phyloP scores from a whole-genome alignment of 2,113 vertebrate genomes.

The Lutjanus erythropterus region DNA sequence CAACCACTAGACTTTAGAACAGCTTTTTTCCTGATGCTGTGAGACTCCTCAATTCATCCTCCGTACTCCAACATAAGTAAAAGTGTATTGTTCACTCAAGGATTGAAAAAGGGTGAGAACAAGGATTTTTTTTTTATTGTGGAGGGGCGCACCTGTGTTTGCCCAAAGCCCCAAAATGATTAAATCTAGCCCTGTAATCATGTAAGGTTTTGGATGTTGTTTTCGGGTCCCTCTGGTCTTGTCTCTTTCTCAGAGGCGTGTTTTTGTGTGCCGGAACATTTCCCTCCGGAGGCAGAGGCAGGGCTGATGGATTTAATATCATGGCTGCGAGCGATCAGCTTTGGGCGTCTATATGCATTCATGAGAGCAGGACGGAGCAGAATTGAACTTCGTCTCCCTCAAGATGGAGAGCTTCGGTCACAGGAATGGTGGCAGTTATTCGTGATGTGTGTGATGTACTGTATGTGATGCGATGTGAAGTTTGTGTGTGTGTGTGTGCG shows the following conservation, averaged over 20 bases:
- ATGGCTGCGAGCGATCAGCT: slow-evolving; percentile 1
- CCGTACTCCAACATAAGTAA: too few species aligned
- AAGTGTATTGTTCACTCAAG: too few species aligned
- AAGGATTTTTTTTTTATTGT: too few species aligned
- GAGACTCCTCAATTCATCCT: too few species aligned
- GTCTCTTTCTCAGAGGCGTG: neutral
- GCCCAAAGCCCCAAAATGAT: too few species aligned
- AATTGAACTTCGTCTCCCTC: slow-evolving; percentile 34
- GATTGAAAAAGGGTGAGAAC: too few species aligned
- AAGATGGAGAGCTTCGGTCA: slow-evolving; percentile 38
- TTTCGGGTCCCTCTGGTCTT: neutral
- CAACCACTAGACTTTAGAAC: too few species aligned
- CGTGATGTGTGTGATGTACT: slow-evolving; percentile 40
- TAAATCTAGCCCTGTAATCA: too few species aligned
- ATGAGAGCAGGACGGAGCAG: slow-evolving; percentile 25
- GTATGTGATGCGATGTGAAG: neutral
- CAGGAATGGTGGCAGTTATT: slow-evolving; percentile 27
- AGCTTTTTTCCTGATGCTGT: too few species aligned
- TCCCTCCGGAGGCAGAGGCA: neutral
- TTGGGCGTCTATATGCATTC: slow-evolving; percentile 22
- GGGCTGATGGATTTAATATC: slow-evolving; percentile 41
- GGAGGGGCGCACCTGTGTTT: too few species aligned
- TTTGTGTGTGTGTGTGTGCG: slow-evolving; percentile 26
- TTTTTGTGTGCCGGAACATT: neutral
- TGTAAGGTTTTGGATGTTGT: neutral